Base-by-base conservation (phyloP, 2,888 invertebrate species). In the Cantharis nigra region DNA sequence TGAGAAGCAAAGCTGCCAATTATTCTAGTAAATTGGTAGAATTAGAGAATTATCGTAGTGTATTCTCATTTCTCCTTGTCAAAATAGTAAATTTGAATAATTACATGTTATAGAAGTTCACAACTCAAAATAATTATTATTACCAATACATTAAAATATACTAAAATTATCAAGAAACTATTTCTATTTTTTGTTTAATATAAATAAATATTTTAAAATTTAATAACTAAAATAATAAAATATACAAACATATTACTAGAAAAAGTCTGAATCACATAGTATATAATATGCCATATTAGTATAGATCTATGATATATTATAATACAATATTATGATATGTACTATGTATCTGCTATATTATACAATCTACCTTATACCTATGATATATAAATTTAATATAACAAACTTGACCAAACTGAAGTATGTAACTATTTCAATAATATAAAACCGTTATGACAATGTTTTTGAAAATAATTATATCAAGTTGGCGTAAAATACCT, bases 11-110 rank as follows among this genome's bases (percentile, higher is more conserved):
- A 83, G 82, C 82, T 82, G 81, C 81, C 82, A 82, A 83, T 82
- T 83, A 82, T 82, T 82, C 81, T 79, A 77, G 81, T 80, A 83
- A 83, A 83, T 83, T 83, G 83, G 81, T 80, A 80, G 81, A 83
- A 81, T 82, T 83, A 83, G 78, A 72, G 80, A 81, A 80, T 81
- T 75, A 80, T 81, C 79, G 76, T 77, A 64, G 63, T 74, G 74
- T 74, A 71, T 74, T 74, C 77, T 75, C 75, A 75, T 75, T 75
- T 71, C 75, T 67, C 71, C 71, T 49, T 67, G 75, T 75, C 71
- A 75, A 13, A 71, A 49, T 65, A 67, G 71, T 71, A 71, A 75
- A 75, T 75, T 75, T 65, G 18, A 67, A 67, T 67, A 67, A 23
- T 20, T 65, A 65, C 20, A 67, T 67, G 65, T 23, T 26, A 23